phyloP scores from a whole-genome alignment of 2,113 vertebrate genomes.

The Seriola rivoliana region DNA sequence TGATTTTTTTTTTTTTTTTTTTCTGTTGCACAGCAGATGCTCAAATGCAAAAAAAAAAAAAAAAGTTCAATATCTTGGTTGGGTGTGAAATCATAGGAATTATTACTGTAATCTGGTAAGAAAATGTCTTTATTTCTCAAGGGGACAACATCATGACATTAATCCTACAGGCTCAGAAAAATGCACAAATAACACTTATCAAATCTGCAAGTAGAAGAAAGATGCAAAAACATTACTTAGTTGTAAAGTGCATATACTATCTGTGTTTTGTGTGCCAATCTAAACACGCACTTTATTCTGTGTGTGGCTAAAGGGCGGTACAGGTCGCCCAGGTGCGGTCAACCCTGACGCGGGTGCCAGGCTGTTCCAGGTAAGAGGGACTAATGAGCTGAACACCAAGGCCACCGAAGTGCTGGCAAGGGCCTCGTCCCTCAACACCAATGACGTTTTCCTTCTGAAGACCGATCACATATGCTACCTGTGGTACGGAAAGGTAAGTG shows the following conservation, averaged over 20 bases:
- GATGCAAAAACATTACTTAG: neutral
- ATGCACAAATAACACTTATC: neutral
- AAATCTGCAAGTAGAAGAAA: neutral
- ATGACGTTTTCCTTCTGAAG: constrained; percentile 89
- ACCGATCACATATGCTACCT: constrained; percentile 84
- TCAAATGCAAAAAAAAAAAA: neutral
- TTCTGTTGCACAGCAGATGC: neutral
- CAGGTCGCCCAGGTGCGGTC: constrained; percentile 79
- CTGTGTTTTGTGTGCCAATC: neutral
- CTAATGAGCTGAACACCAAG: constrained; percentile 88
- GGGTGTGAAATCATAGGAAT: neutral
- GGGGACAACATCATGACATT: too few species aligned
- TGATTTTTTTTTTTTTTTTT: neutral
- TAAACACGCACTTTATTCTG: neutral
- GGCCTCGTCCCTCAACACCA: constrained; percentile 90
- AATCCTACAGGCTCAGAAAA: neutral
- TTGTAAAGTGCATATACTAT: neutral
- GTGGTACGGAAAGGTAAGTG: constrained; percentile 93
- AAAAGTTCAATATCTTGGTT: too few species aligned
- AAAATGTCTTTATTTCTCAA: neutral
- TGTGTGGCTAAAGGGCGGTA: constrained; percentile 84
- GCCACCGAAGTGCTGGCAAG: constrained; percentile 88
- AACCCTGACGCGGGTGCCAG: constrained; percentile 65
- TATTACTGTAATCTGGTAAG: neutral
- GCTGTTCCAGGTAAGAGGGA: constrained; percentile 92